phyloP scores from a whole-genome alignment of 2,797 vertebrate genomes.

The Kryptolebias ocellatus region DNA sequence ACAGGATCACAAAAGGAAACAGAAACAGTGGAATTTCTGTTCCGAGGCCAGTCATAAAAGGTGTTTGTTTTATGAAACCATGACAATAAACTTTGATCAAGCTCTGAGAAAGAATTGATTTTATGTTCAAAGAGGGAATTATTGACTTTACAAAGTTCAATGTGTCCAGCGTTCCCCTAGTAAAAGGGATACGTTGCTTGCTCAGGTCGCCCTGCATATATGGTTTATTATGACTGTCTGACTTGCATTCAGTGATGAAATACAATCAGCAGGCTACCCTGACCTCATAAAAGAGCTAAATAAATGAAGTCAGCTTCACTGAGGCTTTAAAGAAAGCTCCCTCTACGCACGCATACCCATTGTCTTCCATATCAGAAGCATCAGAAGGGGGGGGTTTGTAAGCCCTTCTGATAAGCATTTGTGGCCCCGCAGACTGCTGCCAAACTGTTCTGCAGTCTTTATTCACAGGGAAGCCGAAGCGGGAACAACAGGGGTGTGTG shows the following conservation, averaged over 20 bases:
- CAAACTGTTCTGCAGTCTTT: conserved; percentile 71
- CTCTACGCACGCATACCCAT: conserved; percentile 76
- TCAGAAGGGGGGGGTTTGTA: conserved; percentile 71
- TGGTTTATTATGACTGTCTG: conserved; percentile 65
- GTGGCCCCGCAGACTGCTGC: conserved; percentile 68
- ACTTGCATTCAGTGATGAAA: conserved; percentile 63
- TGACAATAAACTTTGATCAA: conserved; percentile 25
- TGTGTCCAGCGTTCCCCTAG: conserved; percentile 28
- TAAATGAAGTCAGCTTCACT: conserved; percentile 70
- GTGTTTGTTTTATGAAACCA: conserved; percentile 25
- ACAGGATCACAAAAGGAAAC: conserved; percentile 33
- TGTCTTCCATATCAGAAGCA: conserved; percentile 80
- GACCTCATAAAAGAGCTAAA: conserved; percentile 71
- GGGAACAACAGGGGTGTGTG: conserved; percentile 54
- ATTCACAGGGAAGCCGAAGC: conserved; percentile 63
- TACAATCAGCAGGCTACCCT: conserved; percentile 55
- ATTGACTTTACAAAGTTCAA: conserved; percentile 34
- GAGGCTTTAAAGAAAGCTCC: conserved; percentile 72
- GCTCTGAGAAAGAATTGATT: conserved; percentile 30
- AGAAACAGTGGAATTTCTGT: conserved; percentile 23
- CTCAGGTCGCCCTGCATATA: conserved; percentile 33
- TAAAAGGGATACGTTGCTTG: conserved; percentile 36
- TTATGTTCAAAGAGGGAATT: conserved; percentile 15
- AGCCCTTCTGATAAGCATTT: conserved; percentile 77
- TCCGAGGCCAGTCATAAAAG: conserved; percentile 4